Conservation (phyloP, 2,113 vertebrate genomes). For the Acrocephalus arundinaceus region DNA sequence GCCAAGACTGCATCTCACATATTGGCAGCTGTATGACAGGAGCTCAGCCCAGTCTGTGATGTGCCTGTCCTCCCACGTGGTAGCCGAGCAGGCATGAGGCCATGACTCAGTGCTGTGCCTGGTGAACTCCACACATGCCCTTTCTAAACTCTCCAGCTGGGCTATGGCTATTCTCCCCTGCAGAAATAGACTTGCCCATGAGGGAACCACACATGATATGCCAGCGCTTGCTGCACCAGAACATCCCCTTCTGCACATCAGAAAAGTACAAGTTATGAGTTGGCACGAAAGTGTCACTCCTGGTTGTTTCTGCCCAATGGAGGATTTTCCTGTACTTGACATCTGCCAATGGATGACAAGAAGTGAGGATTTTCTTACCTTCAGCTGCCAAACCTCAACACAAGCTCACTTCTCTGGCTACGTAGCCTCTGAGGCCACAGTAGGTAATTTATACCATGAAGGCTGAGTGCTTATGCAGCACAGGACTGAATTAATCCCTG, state of each 20-base stretch:
- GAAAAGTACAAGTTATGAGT: background rate
- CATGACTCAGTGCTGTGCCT: fast-evolving
- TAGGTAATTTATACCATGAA: background rate
- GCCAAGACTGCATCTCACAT: background rate
- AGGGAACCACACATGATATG: background rate
- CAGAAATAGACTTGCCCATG: background rate
- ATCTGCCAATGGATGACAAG: background rate
- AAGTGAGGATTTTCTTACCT: background rate
- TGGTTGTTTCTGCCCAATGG: background rate
- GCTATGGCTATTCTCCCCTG: background rate
- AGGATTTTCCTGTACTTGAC: background rate
- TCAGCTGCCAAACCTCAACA: fast-evolving
- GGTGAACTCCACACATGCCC: background rate
- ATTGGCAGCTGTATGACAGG: background rate
- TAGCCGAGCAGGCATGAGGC: fast-evolving
- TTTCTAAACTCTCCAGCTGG: background rate
- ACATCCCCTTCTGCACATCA: background rate
- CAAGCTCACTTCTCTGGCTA: background rate
- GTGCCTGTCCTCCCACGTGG: fast-evolving
- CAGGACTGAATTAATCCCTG: background rate
- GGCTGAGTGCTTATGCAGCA: background rate
- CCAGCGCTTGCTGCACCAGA: background rate
- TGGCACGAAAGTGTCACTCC: background rate
- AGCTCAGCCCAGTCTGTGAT: background rate
- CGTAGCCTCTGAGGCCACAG: background rate